Evolutionary conservation across 2,113 vertebrate genomes (phyloP).

Genomic region (Phrynosoma blainvillii): DNA sequence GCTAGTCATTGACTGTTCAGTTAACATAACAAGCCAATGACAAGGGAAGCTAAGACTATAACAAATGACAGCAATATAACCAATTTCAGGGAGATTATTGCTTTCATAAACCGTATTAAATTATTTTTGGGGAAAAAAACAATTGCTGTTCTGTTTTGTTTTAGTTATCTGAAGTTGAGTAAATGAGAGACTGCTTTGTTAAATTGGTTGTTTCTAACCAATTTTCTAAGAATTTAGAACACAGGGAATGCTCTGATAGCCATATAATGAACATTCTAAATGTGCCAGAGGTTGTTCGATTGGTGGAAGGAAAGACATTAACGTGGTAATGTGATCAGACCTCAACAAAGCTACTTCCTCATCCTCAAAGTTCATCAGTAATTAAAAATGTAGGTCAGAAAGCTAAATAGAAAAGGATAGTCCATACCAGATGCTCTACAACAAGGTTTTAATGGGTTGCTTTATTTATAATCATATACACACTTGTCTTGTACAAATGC

Average conservation of each 20-base stretch:
- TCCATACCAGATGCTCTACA: background rate
- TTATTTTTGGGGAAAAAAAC: constrained; percentile 44
- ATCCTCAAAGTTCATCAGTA: background rate
- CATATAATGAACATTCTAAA: constrained; percentile 55
- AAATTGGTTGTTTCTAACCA: constrained; percentile 50
- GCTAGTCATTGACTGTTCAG: constrained; percentile 55
- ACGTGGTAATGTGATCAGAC: constrained; percentile 22
- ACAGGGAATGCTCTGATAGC: constrained; percentile 16
- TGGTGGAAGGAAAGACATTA: constrained; percentile 7
- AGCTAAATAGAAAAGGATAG: constrained; percentile 17
- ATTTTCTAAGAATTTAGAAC: constrained; percentile 56
- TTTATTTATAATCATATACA: background rate
- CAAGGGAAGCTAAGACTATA: constrained; percentile 63
- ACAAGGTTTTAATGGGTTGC: background rate
- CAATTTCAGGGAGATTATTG: constrained; percentile 64
- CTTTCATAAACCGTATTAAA: constrained; percentile 55
- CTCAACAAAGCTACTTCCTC: constrained; percentile 38
- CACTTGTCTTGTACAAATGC: background rate
- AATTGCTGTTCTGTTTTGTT: constrained; percentile 12
- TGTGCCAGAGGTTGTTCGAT: constrained; percentile 33
- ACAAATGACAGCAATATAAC: constrained; percentile 60
- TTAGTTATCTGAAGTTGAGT: constrained; percentile 41
- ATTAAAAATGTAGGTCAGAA: constrained; percentile 28
- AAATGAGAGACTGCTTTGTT: constrained; percentile 57
- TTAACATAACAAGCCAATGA: constrained; percentile 58